Conservation (phyloP, 2,797 vertebrate species). For the Cygnus olor region DNA sequence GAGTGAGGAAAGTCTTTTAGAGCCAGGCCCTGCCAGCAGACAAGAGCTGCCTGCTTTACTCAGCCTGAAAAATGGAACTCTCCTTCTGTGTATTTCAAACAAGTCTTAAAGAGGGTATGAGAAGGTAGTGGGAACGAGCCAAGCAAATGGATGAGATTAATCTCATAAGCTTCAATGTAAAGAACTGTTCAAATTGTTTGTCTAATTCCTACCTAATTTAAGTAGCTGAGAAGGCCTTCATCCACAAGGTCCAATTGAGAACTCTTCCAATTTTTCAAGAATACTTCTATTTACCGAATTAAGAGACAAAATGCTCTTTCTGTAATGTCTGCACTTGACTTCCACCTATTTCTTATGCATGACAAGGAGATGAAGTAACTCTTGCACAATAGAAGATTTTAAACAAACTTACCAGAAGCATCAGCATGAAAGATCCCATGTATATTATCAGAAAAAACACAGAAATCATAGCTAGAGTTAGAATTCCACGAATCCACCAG, state of each 20-base stretch:
- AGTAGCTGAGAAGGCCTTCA: not conserved
- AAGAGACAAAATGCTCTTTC: not conserved
- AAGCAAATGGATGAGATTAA: not conserved
- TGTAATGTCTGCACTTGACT: not conserved
- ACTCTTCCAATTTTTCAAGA: not conserved
- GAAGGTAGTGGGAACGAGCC: not conserved
- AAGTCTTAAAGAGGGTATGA: not conserved
- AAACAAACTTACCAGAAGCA: conserved; percentile 82
- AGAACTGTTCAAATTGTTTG: not conserved
- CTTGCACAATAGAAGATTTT: not conserved
- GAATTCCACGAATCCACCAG: conserved; percentile 97
- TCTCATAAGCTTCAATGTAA: not conserved
- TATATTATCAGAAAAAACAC: conserved; percentile 94
- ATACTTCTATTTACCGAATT: not conserved
- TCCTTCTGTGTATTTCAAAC: not conserved
- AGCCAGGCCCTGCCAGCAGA: not conserved
- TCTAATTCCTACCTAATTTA: not conserved
- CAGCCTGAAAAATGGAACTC: not conserved
- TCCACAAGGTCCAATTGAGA: not conserved
- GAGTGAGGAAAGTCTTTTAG: not conserved
- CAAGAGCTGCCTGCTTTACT: not conserved
- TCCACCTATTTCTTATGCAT: not conserved
- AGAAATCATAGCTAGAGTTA: conserved; percentile 92
- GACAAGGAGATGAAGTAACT: not conserved
- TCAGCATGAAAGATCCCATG: conserved; percentile 92